Base-by-base conservation (phyloP, 2,797 vertebrate species). In the Hoplostethus atlanticus region DNA sequence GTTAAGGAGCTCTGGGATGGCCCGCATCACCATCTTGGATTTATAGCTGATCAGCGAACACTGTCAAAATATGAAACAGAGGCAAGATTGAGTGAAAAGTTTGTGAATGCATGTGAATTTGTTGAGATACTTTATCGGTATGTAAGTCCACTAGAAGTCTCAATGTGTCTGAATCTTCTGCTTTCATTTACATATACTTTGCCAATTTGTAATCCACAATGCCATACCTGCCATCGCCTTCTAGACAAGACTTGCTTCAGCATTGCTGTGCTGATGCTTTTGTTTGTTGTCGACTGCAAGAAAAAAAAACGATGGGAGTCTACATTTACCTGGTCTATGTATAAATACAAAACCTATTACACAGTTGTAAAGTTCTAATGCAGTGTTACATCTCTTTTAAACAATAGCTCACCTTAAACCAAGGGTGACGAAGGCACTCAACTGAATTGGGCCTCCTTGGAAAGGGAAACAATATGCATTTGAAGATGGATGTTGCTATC, bases 1-100 rank as follows among this genome's bases (percentile, higher is more conserved):
- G 62, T 96, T 95, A 57, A 99, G 93, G 56, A 99, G 94, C 87
- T 99, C 97, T 0, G 97, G 96, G 84, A 99, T 98, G 0, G 97
- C 95, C 17, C 96, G 94, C 92, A 98, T 95, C 76, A 97, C 95
- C 96, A 99, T 97, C 76, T 98, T 97, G 86, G 98, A 99, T 88
- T 98, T 99, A 87, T 97, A 98, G 92, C 94, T 97, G 92, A 98
- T 96, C 50, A 98, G 96, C 0, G 97, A 99, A 63, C 97, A 96
- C 98, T 99, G 80, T 28, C 42, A 76, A 57, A 31, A 48, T 42
- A 59, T 16, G 10, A 36, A 53, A 52, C 0, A 73, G 12, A 77
- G 4, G 12, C 60, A 9, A 67, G n/a, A 0, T 1, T 59, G 9
- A 50, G 25, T 63, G 40, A 25, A 46, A 46, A 15, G 5, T 46